A percentile compares a stretch with the other conserved stretches of the same genome.
Conservation (phyloP, 2,797 vertebrate species). For the Diglossa cyanea region DNA sequence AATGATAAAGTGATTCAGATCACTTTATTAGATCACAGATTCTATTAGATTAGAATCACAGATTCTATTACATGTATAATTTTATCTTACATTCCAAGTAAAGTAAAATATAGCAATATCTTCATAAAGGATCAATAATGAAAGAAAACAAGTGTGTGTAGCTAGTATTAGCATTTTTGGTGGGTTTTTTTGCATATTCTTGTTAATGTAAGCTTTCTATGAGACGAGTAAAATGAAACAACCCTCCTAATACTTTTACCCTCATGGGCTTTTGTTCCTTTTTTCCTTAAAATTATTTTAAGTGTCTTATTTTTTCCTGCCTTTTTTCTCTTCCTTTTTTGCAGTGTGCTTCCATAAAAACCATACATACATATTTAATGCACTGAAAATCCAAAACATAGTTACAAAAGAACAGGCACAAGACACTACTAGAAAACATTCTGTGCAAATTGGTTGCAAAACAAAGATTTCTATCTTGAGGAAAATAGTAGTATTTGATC, state of each 20-base stretch:
- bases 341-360: constrained; percentile 7
- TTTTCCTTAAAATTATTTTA: not conserved
- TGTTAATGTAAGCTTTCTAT: not conserved
- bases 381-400: constrained; percentile 46
- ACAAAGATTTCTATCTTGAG: constrained; percentile 43
- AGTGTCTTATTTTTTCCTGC: not conserved
- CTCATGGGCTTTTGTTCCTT: constrained; percentile 51
- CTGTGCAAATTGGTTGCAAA: constrained; percentile 49
- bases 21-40: too few relatives aligned
- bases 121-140: not conserved
- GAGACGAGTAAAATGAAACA: constrained; percentile 32
- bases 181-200: not conserved
- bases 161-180: not conserved
- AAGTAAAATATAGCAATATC: not conserved
- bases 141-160: not conserved
- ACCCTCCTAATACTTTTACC: constrained; percentile 1
- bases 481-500: not conserved
- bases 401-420: constrained; percentile 27
- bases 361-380: constrained; percentile 27
- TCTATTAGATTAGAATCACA: not conserved
- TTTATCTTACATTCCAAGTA: not conserved
- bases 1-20: not conserved
- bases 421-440: constrained; percentile 40
- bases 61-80: constrained; percentile 1
- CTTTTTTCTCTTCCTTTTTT: not conserved